Evolutionary conservation across 2,888 invertebrate genomes (phyloP).

Genomic region (Loripinus fragilis): DNA sequence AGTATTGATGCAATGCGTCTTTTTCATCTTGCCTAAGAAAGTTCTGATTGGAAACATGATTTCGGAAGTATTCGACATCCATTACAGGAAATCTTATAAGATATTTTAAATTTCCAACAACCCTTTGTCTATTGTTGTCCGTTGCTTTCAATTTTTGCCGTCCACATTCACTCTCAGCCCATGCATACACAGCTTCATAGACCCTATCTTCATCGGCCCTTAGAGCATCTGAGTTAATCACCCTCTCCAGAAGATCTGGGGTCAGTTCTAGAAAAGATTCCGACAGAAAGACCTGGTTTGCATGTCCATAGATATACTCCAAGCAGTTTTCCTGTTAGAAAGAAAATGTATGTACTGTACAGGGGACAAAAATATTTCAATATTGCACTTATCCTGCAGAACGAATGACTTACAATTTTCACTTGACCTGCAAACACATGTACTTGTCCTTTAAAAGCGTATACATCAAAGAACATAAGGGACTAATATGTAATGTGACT

Average conservation of each 20-base stretch:
- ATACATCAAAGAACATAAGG: too few relatives aligned
- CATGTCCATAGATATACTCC: slow-evolving; percentile 47
- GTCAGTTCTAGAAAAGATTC: slow-evolving; percentile 87
- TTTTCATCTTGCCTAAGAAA: slow-evolving; percentile 52
- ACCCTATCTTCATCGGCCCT: slow-evolving; percentile 84
- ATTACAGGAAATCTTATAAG: slow-evolving; percentile 73
- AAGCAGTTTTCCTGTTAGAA: slow-evolving; percentile 38
- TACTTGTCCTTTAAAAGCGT: too few relatives aligned
- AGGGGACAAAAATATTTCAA: too few relatives aligned
- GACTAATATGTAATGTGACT: too few relatives aligned
- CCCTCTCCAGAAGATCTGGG: slow-evolving; percentile 87
- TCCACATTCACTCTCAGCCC: slow-evolving; percentile 73
- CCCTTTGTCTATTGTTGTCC: slow-evolving; percentile 62
- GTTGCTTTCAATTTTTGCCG: slow-evolving; percentile 61
- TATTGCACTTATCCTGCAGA: too few relatives aligned
- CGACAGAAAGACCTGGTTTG: slow-evolving; percentile 76
- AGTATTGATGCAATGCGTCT: slow-evolving; percentile 41
- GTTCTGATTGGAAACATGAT: slow-evolving; percentile 48
- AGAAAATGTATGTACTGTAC: too few relatives aligned
- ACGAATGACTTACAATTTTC: too few relatives aligned
- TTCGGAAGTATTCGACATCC: slow-evolving; percentile 58
- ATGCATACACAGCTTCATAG: slow-evolving; percentile 64
- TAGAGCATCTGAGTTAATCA: slow-evolving; percentile 88
- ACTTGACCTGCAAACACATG: too few relatives aligned
- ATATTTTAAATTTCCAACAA: slow-evolving; percentile 68